Conservation (phyloP, 2,797 vertebrate species). For the Lepus oiostolus region DNA sequence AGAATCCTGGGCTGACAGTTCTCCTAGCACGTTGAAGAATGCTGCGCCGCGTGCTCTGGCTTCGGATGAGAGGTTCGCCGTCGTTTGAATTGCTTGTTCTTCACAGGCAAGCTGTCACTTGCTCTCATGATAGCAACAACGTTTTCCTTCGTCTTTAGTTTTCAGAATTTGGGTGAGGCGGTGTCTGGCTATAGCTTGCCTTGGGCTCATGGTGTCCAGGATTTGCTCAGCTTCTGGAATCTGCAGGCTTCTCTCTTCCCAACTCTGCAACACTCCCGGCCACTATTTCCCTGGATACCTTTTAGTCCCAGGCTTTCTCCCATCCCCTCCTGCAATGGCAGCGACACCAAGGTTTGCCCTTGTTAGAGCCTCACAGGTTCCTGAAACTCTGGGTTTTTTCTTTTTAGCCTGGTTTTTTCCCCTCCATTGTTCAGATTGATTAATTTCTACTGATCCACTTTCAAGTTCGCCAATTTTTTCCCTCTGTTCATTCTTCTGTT, state of each 20-base stretch:
- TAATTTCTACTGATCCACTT: not conserved
- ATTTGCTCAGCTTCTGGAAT: not conserved
- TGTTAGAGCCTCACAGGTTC: not conserved
- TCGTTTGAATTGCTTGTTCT: conserved; percentile 47
- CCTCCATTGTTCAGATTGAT: not conserved
- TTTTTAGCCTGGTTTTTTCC: not conserved
- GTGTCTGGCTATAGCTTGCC: not conserved
- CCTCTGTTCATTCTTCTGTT: not conserved
- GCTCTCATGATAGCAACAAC: not conserved
- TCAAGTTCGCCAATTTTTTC: not conserved
- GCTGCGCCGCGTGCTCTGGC: not conserved
- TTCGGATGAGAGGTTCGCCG: not conserved
- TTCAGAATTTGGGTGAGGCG: not conserved
- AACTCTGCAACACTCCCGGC: not conserved
- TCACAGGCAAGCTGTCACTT: conserved; percentile 6
- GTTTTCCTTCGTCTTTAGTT: not conserved
- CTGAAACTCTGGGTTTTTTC: not conserved
- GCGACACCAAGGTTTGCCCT: not conserved
- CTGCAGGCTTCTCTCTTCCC: not conserved
- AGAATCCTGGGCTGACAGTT: conserved; percentile 28
- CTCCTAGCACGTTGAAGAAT: conserved; percentile 51
- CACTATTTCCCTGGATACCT: not conserved
- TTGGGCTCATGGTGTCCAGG: not conserved
- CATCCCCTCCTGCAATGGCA: not conserved
- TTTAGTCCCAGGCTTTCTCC: not conserved